Evolutionary conservation across 2,797 vertebrate genomes (phyloP), one percentile per base, ranked within the genome.

Genomic region (Propithecus deckenii): DNA sequence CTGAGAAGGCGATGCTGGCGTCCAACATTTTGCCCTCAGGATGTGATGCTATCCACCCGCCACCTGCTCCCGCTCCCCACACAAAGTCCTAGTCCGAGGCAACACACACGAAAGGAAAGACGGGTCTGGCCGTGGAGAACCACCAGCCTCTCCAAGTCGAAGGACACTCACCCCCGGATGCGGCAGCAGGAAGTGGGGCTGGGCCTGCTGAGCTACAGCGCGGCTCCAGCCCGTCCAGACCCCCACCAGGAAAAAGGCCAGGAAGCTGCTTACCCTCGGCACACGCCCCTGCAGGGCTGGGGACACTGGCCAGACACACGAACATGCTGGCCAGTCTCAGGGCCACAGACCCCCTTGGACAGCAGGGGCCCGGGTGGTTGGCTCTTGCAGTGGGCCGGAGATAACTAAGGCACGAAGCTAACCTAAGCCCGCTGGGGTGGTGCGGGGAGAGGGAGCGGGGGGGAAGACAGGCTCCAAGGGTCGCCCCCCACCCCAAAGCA

Each of bases 391-490:
- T 55, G 91, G 96, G 89, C 80, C 71, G 1, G 23, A 93, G 92
- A 84, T 52, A 93, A 93, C 95, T 97, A 98, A 98, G 97, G 97
- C 97, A 98, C 97, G 35, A 98, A 89, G 97, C 96, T 97, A 96
- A 96, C 86, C 96, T 95, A 97, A 96, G 94, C 97, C 96, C 96
- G 79, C 38, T 46, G 74, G 96, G 90, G 88, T 55, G 59, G 88
- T 78, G 85, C 1, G 48, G 41, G 30, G 46, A 18, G 32, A n/a
- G 32, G 32, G 55, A n/a, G 20, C 12, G 4, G 48, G 11, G 11
- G 43, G 15, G 15, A 30, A 35, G n/a, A 57, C 57, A 78, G 55
- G 88, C 69, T 92, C 85, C 81, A 20, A 67, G 67, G 74, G n/a
- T 18, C n/a, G 15, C 15, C 52, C 57, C 89, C 91, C 25, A 8